phyloP scores from a whole-genome alignment of 2,888 invertebrate species.

The Yponomeuta plumbellus region DNA sequence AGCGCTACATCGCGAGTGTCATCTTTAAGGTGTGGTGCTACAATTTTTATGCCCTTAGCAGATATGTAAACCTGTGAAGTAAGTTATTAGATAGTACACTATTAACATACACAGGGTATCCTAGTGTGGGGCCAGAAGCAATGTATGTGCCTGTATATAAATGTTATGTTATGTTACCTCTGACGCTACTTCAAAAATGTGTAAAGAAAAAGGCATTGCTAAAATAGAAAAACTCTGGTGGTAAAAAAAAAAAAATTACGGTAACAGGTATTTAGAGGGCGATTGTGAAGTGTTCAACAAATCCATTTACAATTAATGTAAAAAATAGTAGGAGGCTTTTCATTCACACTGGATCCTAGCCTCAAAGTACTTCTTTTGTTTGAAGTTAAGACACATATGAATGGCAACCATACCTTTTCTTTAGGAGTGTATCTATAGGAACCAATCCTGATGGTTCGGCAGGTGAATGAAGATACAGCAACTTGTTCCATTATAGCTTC shows the following conservation, averaged over 20 bases:
- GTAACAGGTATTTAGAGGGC: neutral
- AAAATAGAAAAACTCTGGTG: too few species aligned
- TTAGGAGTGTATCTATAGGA: slow-evolving; percentile 87
- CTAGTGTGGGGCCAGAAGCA: too few species aligned
- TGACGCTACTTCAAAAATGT: too few species aligned
- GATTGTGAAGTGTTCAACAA: too few species aligned
- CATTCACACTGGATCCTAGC: neutral
- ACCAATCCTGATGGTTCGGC: slow-evolving; percentile 89
- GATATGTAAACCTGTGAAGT: slow-evolving; percentile 73
- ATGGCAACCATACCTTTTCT: slow-evolving; percentile 76
- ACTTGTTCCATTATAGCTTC: slow-evolving; percentile 69
- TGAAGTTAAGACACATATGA: neutral
- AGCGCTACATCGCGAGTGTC: slow-evolving; percentile 76
- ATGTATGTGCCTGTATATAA: too few species aligned
- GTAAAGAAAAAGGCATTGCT: too few species aligned
- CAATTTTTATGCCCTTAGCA: slow-evolving; percentile 76
- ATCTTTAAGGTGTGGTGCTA: slow-evolving; percentile 77
- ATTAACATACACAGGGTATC: too few species aligned
- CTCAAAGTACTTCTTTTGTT: neutral
- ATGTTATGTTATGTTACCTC: too few species aligned
- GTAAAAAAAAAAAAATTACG: neutral
- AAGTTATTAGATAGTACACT: neutral
- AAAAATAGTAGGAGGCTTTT: too few species aligned
- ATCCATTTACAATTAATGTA: too few species aligned
- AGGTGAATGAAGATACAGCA: slow-evolving; percentile 76